Percentiles rank a stretch among this genome's conserved stretches.
phyloP scores from a whole-genome alignment of 2,888 invertebrate genomes.

The Serripes groenlandicus region DNA sequence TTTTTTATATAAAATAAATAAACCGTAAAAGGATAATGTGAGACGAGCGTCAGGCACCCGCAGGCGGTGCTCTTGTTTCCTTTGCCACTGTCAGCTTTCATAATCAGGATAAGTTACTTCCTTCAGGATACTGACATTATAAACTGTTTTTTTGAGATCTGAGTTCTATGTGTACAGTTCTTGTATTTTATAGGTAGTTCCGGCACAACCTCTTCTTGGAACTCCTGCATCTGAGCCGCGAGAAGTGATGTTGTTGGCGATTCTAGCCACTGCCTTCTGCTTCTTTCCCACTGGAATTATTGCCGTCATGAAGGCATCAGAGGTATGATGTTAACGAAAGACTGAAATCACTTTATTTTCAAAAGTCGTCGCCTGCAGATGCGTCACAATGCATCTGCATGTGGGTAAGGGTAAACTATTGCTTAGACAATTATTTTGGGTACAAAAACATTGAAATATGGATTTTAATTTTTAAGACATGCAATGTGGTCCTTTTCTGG shows the following conservation, averaged over 20 bases:
- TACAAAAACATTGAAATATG: not conserved
- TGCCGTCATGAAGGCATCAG: constrained; percentile 66
- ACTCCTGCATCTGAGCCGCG: not conserved
- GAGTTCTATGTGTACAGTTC: too few species aligned
- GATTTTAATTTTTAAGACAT: not conserved
- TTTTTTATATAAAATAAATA: too few species aligned
- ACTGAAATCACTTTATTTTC: not conserved
- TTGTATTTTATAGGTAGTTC: constrained; percentile 11
- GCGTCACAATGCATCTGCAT: not conserved
- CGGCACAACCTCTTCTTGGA: constrained; percentile 1
- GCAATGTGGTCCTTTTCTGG: not conserved
- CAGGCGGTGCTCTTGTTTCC: too few species aligned
- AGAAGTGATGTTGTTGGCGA: constrained; percentile 45
- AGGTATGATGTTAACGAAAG: constrained; percentile 36
- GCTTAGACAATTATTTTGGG: not conserved
- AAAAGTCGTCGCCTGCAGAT: not conserved
- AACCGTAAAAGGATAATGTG: too few species aligned
- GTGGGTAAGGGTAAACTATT: not conserved
- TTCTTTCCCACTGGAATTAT: constrained; percentile 51
- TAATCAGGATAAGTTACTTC: too few species aligned
- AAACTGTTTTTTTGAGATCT: too few species aligned
- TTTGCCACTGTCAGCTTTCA: too few species aligned
- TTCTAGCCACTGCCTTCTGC: constrained; percentile 45
- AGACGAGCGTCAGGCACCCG: too few species aligned
- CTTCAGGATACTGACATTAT: too few species aligned